Evolutionary conservation across 2,113 vertebrate genomes (phyloP).

Genomic region (Cyphomyrus discorhynchus): DNA sequence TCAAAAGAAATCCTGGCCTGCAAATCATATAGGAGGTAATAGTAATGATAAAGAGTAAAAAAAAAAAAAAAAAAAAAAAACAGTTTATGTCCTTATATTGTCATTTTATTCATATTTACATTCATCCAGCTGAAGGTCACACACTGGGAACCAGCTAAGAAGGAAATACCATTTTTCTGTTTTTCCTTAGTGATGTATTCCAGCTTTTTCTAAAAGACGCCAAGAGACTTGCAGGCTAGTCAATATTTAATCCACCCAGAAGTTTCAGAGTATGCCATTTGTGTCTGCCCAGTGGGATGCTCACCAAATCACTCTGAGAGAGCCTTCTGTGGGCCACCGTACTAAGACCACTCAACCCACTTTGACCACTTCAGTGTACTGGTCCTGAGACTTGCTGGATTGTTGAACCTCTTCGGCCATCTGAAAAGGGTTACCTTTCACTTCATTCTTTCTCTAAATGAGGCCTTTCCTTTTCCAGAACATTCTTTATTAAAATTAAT

Average conservation of each 20-base stretch:
- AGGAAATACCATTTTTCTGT: neutral
- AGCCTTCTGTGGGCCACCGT: neutral
- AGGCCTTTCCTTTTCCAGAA: neutral
- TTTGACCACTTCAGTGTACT: neutral
- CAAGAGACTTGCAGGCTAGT: neutral
- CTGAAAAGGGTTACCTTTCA: neutral
- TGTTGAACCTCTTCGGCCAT: neutral
- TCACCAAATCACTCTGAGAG: neutral
- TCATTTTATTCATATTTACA: neutral
- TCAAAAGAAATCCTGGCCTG: neutral
- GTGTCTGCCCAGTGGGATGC: neutral
- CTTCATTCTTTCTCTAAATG: neutral
- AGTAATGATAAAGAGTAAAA: neutral
- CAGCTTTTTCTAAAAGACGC: neutral
- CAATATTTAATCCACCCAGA: neutral
- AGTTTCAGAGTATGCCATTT: neutral
- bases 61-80: neutral
- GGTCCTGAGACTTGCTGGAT: neutral
- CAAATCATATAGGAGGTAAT: neutral
- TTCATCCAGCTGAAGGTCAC: neutral
- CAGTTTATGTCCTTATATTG: neutral
- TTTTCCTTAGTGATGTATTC: neutral
- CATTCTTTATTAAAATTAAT: slow-evolving; percentile 24
- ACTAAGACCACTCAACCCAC: neutral
- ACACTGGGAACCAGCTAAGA: neutral